phyloP scores from a whole-genome alignment of 2,888 invertebrate species.

The Spodoptera exigua region DNA sequence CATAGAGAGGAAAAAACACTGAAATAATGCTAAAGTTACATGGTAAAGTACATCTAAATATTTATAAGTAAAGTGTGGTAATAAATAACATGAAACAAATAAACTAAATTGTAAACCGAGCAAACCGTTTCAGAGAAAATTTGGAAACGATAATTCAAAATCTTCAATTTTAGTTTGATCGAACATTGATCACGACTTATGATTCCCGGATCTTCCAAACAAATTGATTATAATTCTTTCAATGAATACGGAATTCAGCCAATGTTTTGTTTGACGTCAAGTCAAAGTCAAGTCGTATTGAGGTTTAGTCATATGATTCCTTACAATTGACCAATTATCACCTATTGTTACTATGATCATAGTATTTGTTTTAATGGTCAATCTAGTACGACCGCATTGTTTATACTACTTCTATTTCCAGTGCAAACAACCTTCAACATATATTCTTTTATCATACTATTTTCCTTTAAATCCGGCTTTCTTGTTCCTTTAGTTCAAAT shows the following conservation, averaged over 20 bases:
- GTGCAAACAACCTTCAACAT: conserved; percentile 64
- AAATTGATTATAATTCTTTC: conserved; percentile 14
- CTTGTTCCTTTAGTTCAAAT: conserved; percentile 15
- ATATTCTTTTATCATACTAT: conserved; percentile 61
- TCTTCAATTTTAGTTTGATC: no score
- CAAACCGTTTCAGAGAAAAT: no score
- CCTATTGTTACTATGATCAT: conserved; percentile 46
- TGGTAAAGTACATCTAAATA: no score
- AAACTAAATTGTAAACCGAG: no score
- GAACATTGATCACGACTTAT: no score
- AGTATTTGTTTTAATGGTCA: conserved; percentile 26
- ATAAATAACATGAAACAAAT: no score
- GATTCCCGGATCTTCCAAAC: not conserved
- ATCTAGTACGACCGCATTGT: conserved; percentile 41
- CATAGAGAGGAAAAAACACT: no score
- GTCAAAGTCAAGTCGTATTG: conserved; percentile 31
- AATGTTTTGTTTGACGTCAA: conserved; percentile 35
- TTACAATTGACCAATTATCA: conserved; percentile 54
- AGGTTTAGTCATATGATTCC: conserved; percentile 42
- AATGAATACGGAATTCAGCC: conserved; percentile 3
- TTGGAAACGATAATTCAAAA: no score
- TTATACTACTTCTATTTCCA: conserved; percentile 65
- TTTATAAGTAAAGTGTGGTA: no score
- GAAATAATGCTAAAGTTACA: no score
- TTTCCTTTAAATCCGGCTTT: conserved; percentile 47